Conservation (phyloP, 1,140 invertebrate species). For the Drosophila ogumai region DNA sequence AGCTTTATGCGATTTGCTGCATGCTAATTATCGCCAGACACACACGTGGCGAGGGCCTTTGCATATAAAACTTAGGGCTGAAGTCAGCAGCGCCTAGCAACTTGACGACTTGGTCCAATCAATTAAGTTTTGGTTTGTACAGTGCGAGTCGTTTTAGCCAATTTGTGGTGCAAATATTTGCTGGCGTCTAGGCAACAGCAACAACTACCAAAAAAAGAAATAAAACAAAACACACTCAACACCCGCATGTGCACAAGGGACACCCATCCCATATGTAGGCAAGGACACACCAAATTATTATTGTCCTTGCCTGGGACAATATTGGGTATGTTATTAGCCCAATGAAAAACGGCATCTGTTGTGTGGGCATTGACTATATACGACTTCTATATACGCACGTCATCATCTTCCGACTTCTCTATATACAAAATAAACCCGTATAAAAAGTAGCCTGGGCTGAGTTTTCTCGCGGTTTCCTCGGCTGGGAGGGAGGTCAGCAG, state of each 20-base stretch:
- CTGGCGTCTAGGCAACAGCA: constrained; percentile 53
- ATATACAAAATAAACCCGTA: constrained; percentile 25
- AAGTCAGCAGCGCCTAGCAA: constrained; percentile 19
- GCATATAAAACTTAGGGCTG: constrained; percentile 14
- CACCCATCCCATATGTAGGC: constrained; percentile 9
- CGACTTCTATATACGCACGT: constrained; percentile 57
- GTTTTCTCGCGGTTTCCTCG: constrained; percentile 36
- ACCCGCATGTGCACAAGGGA: constrained; percentile 1
- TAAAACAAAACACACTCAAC: constrained; percentile 6
- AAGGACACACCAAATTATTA: constrained; percentile 46
- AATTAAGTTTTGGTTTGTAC: constrained; percentile 42
- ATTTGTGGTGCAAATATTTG: constrained; percentile 69
- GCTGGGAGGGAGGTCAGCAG: constrained; percentile 20
- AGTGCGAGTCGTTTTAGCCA: constrained; percentile 10
- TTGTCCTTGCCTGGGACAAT: constrained; percentile 64
- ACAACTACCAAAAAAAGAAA: background rate
- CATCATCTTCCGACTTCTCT: constrained; percentile 52
- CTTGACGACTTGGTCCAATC: constrained; percentile 34
- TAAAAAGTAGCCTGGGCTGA: constrained; percentile 5
- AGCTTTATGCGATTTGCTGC: constrained; percentile 32
- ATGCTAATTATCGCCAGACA: constrained; percentile 42
- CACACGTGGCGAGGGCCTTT: constrained; percentile 22
- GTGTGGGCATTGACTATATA: constrained; percentile 69
- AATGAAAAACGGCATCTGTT: constrained; percentile 60
- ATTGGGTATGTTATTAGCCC: constrained; percentile 60